Base-by-base conservation (phyloP, 2,888 invertebrate species). In the Nudaria mundana region DNA sequence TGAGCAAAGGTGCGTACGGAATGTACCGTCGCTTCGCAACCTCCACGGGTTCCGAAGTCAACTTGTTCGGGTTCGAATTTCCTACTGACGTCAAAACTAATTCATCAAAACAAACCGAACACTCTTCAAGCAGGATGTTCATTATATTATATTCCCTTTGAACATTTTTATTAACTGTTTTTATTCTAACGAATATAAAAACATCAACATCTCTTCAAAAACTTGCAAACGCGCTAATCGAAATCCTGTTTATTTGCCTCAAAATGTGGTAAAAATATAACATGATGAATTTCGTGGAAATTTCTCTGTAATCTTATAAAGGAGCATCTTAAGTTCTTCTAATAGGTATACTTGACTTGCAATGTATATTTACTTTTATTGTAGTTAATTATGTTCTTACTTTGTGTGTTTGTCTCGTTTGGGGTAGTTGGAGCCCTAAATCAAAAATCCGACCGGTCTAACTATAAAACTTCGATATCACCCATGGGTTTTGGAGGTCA, bases 231-330 rank as follows among this genome's bases (percentile, higher is more conserved):
- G 48, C 44, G 32, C 48, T 68, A 66, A 71, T 69, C 65, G 62
- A 71, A 72, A 64, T 48, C 48, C 55, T 64, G 60, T 48, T 55
- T 59, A 62, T 48, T 44, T 58, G 38, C 42, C 41, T 50, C 53
- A 44, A 56, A 43, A 55, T 42, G 35, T 53, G 51, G 59, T 46
- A 46, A 57, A 57, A 66, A 62, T 30, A 46, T 56, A 54, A 56
- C 53, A 35, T 44, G 49, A 60, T 54, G 50, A 64, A 56, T 61
- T 66, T 63, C 56, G 40, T 33, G 40, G 53, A 53, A 37, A 49
- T 45, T 48, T 42, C 64, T 64, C 62, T 38, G 42, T 62, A 53
- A 67, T 67, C 58, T 61, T 44, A 47, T 62, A 56, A 60, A 54
- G 45, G 46, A 46, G 41, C 15, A 33, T 44, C 13, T 47, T 53